Percentiles rank a stretch among this genome's conserved stretches.
Conservation (phyloP, 2,113 vertebrate genomes). For the Ia io region DNA sequence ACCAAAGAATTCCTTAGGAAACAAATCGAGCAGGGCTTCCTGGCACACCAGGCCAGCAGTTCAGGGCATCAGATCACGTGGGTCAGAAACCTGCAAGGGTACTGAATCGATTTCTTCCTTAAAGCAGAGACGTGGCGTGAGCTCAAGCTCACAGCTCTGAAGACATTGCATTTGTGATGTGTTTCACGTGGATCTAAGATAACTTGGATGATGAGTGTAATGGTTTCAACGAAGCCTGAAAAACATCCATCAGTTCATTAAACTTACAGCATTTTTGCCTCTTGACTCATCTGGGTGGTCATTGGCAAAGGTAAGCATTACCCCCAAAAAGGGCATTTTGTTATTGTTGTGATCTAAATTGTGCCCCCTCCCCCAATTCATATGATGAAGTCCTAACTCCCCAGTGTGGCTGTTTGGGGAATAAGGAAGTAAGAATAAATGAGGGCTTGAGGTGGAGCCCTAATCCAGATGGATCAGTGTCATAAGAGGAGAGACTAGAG, state of each 20-base stretch:
- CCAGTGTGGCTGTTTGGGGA: not conserved
- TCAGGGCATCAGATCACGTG: not conserved
- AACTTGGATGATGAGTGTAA: not conserved
- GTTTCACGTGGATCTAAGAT: not conserved
- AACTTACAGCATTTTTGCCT: not conserved
- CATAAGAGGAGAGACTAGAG: not conserved
- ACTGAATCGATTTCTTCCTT: not conserved
- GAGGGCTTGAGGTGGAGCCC: not conserved
- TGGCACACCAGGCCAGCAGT: not conserved
- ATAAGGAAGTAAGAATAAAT: not conserved
- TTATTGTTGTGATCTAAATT: not conserved
- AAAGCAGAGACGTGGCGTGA: not conserved
- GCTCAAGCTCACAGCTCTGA: not conserved
- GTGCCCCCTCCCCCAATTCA: fast-evolving
- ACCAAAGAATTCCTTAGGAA: not conserved
- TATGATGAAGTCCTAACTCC: not conserved
- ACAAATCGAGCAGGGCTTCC: not conserved
- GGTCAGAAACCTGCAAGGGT: not conserved
- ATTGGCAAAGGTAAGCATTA: not conserved
- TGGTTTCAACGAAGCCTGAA: not conserved
- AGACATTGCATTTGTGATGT: not conserved
- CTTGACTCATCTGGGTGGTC: not conserved
- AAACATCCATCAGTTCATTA: not conserved
- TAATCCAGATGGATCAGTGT: not conserved
- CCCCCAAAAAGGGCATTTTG: not conserved